Percentiles rank a stretch among this genome's conserved stretches.
These are phyloP conservation scores for Sebastes diaconus DNA, from an alignment of 2,797 vertebrate species.

Conservation along the genomic window DNA sequence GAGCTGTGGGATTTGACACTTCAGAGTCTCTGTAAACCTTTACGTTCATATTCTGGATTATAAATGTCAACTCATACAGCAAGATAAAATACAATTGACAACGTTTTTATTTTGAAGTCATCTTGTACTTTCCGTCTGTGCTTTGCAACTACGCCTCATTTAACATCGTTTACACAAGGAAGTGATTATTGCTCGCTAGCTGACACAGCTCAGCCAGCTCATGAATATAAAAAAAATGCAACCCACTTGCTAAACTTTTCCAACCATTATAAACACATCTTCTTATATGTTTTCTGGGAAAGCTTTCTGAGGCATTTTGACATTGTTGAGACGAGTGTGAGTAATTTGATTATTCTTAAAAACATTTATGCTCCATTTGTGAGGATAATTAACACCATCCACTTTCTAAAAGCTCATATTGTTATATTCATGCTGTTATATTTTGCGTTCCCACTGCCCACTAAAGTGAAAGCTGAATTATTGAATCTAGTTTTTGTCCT, in stretches of 20 bases:
- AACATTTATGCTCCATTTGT: background rate
- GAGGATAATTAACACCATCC: background rate
- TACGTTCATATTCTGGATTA: too few species aligned
- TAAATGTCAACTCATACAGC: too few species aligned
- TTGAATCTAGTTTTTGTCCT: background rate
- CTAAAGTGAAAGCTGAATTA: background rate
- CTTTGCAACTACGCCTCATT: conserved; percentile 48
- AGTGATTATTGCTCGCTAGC: conserved; percentile 60
- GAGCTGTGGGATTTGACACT: too few species aligned
- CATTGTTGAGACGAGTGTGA: background rate
- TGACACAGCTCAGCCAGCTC: conserved; percentile 37
- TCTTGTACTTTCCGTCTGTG: conserved; percentile 30
- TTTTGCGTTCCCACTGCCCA: background rate
- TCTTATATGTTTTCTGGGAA: background rate
- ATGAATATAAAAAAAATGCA: conserved; percentile 43
- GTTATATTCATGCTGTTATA: background rate
- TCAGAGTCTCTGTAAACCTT: too few species aligned
- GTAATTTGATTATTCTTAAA: background rate
- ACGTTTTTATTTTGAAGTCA: background rate
- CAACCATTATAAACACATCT: background rate
- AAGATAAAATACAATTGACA: too few species aligned
- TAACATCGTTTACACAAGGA: conserved; percentile 64
- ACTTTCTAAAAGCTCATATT: background rate
- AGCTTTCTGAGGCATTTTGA: background rate
- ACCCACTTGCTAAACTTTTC: conserved; percentile 31